Conservation (phyloP, 2,113 vertebrate species). For the Choloepus hoffmanni region DNA sequence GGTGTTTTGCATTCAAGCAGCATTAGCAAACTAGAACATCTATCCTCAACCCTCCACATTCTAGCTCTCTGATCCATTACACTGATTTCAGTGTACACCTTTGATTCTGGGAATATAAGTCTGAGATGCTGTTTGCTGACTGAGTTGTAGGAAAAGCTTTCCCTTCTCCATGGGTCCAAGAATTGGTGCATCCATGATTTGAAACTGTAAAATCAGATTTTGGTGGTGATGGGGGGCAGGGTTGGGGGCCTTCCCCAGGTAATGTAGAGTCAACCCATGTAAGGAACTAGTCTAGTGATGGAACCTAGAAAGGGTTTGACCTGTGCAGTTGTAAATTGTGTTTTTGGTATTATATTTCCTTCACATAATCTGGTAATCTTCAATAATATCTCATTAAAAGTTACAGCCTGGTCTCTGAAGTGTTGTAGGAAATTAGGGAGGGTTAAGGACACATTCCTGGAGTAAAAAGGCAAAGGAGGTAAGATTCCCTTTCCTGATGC, state of each 20-base stretch:
- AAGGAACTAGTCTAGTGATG: neutral
- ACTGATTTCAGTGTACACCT: neutral
- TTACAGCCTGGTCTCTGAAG: neutral
- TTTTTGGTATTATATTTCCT: neutral
- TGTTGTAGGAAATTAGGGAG: slow-evolving; percentile 27
- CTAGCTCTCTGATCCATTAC: neutral
- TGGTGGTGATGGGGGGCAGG: neutral
- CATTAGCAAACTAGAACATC: too few relatives aligned
- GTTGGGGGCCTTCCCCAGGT: neutral
- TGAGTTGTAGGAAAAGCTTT: neutral
- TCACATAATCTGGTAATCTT: slow-evolving; percentile 40
- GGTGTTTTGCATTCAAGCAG: too few relatives aligned
- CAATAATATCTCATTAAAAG: slow-evolving; percentile 42
- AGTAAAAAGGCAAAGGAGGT: neutral
- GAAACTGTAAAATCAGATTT: slow-evolving; percentile 17
- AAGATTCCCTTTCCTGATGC: neutral
- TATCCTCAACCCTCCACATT: neutral
- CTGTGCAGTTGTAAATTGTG: slow-evolving; percentile 8
- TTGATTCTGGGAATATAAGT: slow-evolving; percentile 26
- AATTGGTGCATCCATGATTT: neutral
- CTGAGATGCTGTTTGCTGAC: neutral
- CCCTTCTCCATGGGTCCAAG: neutral
- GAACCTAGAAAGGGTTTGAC: neutral
- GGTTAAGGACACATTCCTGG: neutral
- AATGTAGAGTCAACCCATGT: slow-evolving; percentile 5